These are phyloP conservation scores for Eugnorisma glareosa DNA, from an alignment of 2,888 invertebrate genomes.

Conservation along the genomic window DNA sequence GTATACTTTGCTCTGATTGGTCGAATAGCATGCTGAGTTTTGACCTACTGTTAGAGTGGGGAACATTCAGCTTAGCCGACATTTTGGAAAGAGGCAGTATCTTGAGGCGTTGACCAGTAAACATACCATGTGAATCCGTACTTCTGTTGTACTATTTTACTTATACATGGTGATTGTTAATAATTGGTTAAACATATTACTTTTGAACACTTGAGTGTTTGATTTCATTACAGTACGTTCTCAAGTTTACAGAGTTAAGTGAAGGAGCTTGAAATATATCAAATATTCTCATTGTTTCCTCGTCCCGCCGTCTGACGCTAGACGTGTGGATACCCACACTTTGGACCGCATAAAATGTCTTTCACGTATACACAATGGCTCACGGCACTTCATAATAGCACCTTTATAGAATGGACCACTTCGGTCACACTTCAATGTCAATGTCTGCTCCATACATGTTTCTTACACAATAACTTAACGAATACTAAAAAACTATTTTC, in stretches of 20 bases:
- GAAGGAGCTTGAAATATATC: slow-evolving; percentile 8
- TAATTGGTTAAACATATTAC: too few species aligned
- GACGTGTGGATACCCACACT: slow-evolving; percentile 28
- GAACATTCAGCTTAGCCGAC: too few species aligned
- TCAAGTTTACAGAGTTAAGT: not conserved
- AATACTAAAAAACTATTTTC: not conserved
- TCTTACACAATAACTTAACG: not conserved
- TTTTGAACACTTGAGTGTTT: too few species aligned
- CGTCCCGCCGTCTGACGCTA: not conserved
- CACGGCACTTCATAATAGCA: not conserved
- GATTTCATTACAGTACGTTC: too few species aligned
- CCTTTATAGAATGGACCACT: not conserved
- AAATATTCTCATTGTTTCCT: slow-evolving; percentile 42
- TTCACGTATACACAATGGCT: slow-evolving; percentile 14
- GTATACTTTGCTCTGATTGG: too few species aligned
- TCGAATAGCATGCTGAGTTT: too few species aligned
- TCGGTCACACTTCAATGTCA: not conserved
- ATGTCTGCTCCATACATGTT: not conserved
- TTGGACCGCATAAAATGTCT: slow-evolving; percentile 11
- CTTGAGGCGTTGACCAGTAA: too few species aligned
- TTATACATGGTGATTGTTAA: too few species aligned
- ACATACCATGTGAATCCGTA: too few species aligned
- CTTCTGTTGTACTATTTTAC: too few species aligned
- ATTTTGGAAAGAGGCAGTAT: too few species aligned
- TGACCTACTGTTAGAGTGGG: too few species aligned